A percentile compares a stretch with the other conserved stretches of the same genome.
Evolutionary conservation across 1,140 invertebrate genomes (phyloP).

Genomic region (Diuraphis noxia): DNA sequence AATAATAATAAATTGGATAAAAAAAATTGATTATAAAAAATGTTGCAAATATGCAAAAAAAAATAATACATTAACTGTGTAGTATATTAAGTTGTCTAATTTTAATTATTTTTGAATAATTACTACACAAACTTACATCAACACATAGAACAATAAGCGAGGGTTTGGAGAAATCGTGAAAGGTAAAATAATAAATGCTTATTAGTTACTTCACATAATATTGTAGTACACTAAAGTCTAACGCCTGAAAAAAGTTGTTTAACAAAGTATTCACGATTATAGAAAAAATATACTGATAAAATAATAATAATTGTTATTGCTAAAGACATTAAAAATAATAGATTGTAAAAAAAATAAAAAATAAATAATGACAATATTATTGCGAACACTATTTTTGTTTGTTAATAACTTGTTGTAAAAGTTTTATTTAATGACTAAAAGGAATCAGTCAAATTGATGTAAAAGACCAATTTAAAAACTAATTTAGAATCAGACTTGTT

Average conservation of each 20-base stretch:
- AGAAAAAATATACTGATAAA: not conserved
- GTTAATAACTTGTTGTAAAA: not conserved
- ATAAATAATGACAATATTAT: not conserved
- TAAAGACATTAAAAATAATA: not conserved
- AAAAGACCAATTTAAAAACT: constrained; percentile 48
- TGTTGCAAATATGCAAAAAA: not conserved
- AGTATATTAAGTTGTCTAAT: not conserved
- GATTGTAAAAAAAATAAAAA: constrained; percentile 16
- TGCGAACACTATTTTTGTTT: constrained; percentile 12
- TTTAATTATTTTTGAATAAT: not conserved
- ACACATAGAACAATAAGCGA: not conserved
- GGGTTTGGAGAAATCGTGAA: not conserved
- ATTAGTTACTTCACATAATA: not conserved
- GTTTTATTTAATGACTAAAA: constrained; percentile 44
- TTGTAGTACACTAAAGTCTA: not conserved
- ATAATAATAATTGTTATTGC: not conserved
- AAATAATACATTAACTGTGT: not conserved
- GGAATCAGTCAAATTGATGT: constrained; percentile 52
- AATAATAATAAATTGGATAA: not conserved
- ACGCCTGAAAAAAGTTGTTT: not conserved
- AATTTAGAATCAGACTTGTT: constrained; percentile 62
- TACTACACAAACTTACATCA: not conserved
- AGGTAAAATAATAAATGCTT: not conserved
- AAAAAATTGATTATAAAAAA: constrained; percentile 17
- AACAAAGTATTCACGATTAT: not conserved